phyloP scores from a whole-genome alignment of 2,888 invertebrate species.

The Synergus itoensis region DNA sequence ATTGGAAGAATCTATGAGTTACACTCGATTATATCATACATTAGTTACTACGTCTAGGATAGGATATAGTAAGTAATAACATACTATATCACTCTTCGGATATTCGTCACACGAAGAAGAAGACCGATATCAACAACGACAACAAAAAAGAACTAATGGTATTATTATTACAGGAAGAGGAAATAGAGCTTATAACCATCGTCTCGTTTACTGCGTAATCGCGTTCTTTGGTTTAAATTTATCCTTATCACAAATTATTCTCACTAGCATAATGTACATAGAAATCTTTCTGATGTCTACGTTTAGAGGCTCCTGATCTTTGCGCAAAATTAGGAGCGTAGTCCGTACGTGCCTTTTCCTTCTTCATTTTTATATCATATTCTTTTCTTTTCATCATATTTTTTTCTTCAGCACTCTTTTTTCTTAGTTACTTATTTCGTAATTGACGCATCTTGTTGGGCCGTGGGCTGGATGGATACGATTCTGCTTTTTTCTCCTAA shows the following conservation, averaged over 20 bases:
- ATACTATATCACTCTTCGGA: slow-evolving; percentile 36
- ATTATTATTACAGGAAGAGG: slow-evolving; percentile 43
- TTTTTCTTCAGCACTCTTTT: not conserved
- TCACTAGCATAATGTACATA: slow-evolving; percentile 58
- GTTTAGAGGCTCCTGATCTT: slow-evolving; percentile 18
- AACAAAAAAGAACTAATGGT: slow-evolving; percentile 36
- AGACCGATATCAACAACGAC: slow-evolving; percentile 38
- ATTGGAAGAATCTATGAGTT: slow-evolving; percentile 35
- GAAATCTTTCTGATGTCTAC: slow-evolving; percentile 36
- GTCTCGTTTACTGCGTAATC: slow-evolving; percentile 59
- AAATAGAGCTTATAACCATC: slow-evolving; percentile 47
- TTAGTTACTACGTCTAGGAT: slow-evolving; percentile 10
- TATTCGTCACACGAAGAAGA: slow-evolving; percentile 34
- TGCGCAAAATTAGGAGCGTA: slow-evolving; percentile 7
- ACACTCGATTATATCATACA: slow-evolving; percentile 24
- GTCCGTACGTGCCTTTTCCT: not conserved
- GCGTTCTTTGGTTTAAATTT: slow-evolving; percentile 69
- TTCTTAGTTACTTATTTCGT: slow-evolving; percentile 40
- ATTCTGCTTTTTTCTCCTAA: slow-evolving; percentile 4
- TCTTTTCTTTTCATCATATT: slow-evolving; percentile 9
- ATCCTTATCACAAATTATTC: slow-evolving; percentile 73
- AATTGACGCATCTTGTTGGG: slow-evolving; percentile 55
- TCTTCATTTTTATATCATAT: not conserved
- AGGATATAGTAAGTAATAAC: slow-evolving; percentile 8
- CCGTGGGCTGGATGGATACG: slow-evolving; percentile 47